Evolutionary conservation across 2,113 vertebrate species (phyloP).

Genomic region (Fregetta grallaria): DNA sequence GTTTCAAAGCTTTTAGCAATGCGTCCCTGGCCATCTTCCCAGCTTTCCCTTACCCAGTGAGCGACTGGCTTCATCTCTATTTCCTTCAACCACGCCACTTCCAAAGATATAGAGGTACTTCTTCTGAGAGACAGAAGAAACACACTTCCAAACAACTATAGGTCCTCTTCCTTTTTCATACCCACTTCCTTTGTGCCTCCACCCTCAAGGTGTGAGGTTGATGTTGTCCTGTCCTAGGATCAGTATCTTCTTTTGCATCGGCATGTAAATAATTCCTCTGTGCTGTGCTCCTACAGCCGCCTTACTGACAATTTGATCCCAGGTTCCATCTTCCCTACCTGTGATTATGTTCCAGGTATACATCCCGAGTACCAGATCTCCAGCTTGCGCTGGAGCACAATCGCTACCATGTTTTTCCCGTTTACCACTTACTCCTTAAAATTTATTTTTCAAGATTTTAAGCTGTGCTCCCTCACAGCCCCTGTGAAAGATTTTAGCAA

Average conservation of each 20-base stretch:
- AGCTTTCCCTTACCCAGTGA: not conserved
- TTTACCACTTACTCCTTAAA: not conserved
- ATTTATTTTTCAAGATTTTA: not conserved
- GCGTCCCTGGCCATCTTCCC: not conserved
- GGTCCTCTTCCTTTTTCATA: not conserved
- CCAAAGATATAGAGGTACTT: not conserved
- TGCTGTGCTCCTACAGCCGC: not conserved
- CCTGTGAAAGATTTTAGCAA: not conserved
- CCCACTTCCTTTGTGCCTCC: not conserved
- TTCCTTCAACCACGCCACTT: not conserved
- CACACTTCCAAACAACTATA: not conserved
- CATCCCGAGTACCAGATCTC: not conserved
- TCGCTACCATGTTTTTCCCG: accelerated
- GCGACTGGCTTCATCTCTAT: not conserved
- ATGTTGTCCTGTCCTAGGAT: not conserved
- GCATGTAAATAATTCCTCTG: not conserved
- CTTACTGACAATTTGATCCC: not conserved
- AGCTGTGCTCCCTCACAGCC: not conserved
- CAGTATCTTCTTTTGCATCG: not conserved
- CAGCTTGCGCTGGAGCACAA: not conserved
- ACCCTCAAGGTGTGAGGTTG: not conserved
- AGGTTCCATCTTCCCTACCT: not conserved
- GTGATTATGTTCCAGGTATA: not conserved
- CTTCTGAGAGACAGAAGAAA: not conserved
- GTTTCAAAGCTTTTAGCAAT: not conserved